Conservation (phyloP, 2,113 vertebrate species). For the Miniopterus natalensis region DNA sequence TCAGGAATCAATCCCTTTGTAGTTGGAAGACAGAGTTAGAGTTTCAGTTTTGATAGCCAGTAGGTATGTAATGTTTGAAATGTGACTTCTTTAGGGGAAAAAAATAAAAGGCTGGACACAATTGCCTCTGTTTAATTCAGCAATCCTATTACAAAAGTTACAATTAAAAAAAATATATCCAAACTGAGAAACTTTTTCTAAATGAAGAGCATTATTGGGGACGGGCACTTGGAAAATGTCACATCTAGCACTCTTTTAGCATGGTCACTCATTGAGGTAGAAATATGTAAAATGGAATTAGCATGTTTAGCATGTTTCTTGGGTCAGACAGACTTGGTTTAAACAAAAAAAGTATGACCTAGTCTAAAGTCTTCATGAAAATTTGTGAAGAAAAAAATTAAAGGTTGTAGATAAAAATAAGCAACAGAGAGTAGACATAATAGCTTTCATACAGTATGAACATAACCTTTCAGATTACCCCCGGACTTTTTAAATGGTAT, state of each 20-base stretch:
- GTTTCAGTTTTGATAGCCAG: background rate
- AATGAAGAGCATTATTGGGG: background rate
- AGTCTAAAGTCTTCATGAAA: background rate
- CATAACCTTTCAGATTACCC: background rate
- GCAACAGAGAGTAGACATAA: background rate
- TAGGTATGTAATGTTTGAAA: background rate
- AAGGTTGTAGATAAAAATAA: background rate
- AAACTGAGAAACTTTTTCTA: background rate
- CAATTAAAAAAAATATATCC: background rate
- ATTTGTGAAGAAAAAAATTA: background rate
- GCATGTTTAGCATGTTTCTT: background rate
- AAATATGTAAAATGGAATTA: background rate
- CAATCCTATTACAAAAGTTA: background rate
- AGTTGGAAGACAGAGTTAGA: background rate
- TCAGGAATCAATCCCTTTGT: background rate
- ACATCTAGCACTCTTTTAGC: background rate
- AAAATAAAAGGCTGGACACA: background rate
- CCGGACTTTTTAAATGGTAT: background rate
- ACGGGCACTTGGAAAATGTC: background rate
- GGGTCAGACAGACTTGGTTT: background rate
- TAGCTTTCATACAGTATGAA: background rate
- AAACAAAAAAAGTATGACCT: background rate
- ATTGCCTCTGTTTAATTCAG: background rate
- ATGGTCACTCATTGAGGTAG: background rate
- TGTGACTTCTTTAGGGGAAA: background rate